Percentiles rank a stretch among this genome's conserved stretches.
phyloP scores from a whole-genome alignment of 2,797 vertebrate genomes.

The Toxotes lorentzi region DNA sequence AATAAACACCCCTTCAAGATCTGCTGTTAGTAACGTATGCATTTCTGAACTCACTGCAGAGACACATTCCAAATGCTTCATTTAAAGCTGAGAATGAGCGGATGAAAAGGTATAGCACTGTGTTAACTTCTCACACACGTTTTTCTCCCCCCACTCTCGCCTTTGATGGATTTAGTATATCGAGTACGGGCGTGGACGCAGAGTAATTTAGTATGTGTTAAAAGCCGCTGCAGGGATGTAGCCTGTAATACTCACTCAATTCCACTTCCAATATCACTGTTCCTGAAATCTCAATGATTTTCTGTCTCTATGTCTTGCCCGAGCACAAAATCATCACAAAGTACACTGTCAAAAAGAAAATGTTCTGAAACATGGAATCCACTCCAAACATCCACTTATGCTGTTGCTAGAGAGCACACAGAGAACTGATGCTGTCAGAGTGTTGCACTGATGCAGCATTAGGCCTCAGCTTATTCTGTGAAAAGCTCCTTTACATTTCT shows the following conservation, averaged over 20 bases:
- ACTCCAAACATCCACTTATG: constrained; percentile 13
- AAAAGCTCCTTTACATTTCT: constrained; percentile 24
- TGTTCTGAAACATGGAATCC: constrained; percentile 38
- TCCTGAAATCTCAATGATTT: constrained; percentile 82
- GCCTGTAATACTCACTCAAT: constrained; percentile 74
- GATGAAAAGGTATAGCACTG: constrained; percentile 64
- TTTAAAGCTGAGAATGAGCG: constrained; percentile 59
- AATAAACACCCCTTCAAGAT: constrained; percentile 48
- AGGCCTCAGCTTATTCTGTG: constrained; percentile 3
- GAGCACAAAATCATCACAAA: constrained; percentile 77
- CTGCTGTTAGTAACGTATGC: constrained; percentile 44
- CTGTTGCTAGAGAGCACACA: constrained; percentile 30
- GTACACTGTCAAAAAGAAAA: constrained; percentile 49
- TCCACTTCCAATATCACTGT: constrained; percentile 77
- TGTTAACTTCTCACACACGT: constrained; percentile 48
- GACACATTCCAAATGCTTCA: constrained; percentile 55
- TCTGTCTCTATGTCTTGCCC: constrained; percentile 75
- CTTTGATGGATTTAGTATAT: constrained; percentile 76
- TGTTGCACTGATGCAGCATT: constrained; percentile 6
- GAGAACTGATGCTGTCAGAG: constrained; percentile 30
- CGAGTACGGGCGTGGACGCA: constrained; percentile 64
- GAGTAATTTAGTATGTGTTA: constrained; percentile 77
- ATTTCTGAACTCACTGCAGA: constrained; percentile 33
- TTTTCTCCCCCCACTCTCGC: constrained; percentile 37
- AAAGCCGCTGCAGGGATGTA: constrained; percentile 73